A percentile compares a stretch with the other conserved stretches of the same genome.
Conservation (phyloP, 2,888 invertebrate genomes). For the Lapara coniferarum region DNA sequence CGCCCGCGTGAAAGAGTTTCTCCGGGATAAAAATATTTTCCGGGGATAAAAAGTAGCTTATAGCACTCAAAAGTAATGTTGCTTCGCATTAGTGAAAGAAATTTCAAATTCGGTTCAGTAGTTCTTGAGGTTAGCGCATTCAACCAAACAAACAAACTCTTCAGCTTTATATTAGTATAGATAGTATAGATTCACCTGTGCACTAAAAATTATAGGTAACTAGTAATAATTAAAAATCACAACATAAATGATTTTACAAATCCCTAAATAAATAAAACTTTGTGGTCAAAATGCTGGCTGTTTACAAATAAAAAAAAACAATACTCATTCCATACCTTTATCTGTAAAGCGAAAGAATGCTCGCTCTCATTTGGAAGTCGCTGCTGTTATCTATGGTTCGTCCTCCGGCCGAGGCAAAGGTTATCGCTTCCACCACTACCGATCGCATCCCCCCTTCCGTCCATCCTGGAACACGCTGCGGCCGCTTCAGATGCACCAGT, state of each 20-base stretch:
- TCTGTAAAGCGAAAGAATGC: conserved; percentile 62
- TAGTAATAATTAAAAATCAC: background rate
- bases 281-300: background rate
- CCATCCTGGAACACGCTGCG: conserved; percentile 52
- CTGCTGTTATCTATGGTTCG: conserved; percentile 60
- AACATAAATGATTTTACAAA: background rate
- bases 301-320: conserved; percentile 33
- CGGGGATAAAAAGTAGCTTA: too few species aligned
- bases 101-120: too few species aligned
- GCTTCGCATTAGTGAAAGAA: too few species aligned
- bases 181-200: too few species aligned
- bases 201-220: too few species aligned
- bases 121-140: too few species aligned
- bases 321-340: conserved; percentile 42
- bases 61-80: too few species aligned
- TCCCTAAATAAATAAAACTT: too few species aligned
- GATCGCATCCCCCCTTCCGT: conserved; percentile 54
- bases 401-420: conserved; percentile 73
- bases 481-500: conserved; percentile 68
- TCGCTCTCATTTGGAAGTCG: conserved; percentile 75
- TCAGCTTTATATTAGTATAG: too few species aligned
- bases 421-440: conserved; percentile 67
- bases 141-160: too few species aligned
- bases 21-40: too few species aligned
- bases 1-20: too few species aligned